Conservation (phyloP, 2,113 vertebrate genomes). For the Hemicordylus capensis region DNA sequence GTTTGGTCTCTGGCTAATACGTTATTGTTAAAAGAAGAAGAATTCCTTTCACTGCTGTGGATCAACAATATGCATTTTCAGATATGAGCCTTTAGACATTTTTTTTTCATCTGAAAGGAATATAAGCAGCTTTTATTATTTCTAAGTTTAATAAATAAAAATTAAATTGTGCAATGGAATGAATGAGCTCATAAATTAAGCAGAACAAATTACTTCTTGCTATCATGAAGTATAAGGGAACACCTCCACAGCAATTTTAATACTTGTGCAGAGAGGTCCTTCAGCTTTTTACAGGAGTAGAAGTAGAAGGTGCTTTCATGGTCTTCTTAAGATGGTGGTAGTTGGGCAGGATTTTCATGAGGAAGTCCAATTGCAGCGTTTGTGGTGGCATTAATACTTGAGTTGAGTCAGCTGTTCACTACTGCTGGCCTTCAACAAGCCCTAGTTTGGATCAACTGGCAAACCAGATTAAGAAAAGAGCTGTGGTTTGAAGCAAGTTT, state of each 20-base stretch:
- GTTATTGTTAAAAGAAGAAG: not conserved
- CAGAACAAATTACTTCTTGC: accelerated
- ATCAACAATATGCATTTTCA: not conserved
- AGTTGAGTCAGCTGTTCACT: too few relatives aligned
- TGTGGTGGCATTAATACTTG: conserved; percentile 72
- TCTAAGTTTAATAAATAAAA: not conserved
- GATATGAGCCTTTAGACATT: not conserved
- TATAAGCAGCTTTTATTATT: accelerated
- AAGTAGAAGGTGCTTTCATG: conserved; percentile 78
- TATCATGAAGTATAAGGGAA: too few relatives aligned
- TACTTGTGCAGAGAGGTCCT: not conserved
- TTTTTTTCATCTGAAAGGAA: not conserved
- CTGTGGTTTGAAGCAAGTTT: not conserved
- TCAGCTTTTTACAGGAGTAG: conserved; percentile 84
- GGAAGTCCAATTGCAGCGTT: conserved; percentile 94
- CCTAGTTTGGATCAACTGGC: not conserved
- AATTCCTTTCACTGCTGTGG: not conserved
- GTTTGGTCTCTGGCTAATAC: not conserved
- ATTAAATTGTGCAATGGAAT: not conserved
- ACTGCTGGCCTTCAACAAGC: not conserved
- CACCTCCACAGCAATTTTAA: too few relatives aligned
- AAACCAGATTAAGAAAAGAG: not conserved
- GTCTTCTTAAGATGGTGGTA: conserved; percentile 97
- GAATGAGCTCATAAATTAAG: accelerated
- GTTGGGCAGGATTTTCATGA: conserved; percentile 98